These are phyloP conservation scores for Eupelmus urozonus DNA, from an alignment of 2,888 invertebrate species.

Conservation along the genomic window DNA sequence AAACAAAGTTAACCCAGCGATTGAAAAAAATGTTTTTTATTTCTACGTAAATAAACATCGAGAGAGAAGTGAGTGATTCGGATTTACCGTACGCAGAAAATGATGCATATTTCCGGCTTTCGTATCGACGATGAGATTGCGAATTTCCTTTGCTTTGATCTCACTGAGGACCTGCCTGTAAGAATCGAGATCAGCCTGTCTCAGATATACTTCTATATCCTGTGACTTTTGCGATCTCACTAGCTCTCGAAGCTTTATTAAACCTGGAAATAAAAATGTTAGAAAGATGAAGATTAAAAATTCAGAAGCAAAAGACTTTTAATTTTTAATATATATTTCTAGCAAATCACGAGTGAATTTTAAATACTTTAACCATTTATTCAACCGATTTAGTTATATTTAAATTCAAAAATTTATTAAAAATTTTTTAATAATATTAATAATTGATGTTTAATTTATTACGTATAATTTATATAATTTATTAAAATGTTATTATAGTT, in stretches of 20 bases:
- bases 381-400: too few species aligned
- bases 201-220: slow-evolving; percentile 84
- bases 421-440: too few species aligned
- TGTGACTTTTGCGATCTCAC: slow-evolving; percentile 82
- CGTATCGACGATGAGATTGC: slow-evolving; percentile 88
- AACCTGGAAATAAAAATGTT: slow-evolving; percentile 78
- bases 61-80: neutral
- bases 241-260: slow-evolving; percentile 85
- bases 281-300: slow-evolving; percentile 6
- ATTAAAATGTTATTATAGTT: too few species aligned
- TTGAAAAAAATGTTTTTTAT: neutral
- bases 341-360: too few species aligned
- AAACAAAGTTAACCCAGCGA: neutral
- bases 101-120: slow-evolving; percentile 84
- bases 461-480: too few species aligned
- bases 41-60: neutral
- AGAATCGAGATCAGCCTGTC: slow-evolving; percentile 83
- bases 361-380: too few species aligned
- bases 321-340: too few species aligned
- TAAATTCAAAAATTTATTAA: too few species aligned
- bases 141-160: slow-evolving; percentile 87
- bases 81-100: slow-evolving; percentile 85
- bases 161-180: slow-evolving; percentile 85
- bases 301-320: too few species aligned
- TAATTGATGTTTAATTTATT: too few species aligned